Conservation (phyloP, 2,797 vertebrate genomes). For the Oryzias dopingdopingensis region DNA sequence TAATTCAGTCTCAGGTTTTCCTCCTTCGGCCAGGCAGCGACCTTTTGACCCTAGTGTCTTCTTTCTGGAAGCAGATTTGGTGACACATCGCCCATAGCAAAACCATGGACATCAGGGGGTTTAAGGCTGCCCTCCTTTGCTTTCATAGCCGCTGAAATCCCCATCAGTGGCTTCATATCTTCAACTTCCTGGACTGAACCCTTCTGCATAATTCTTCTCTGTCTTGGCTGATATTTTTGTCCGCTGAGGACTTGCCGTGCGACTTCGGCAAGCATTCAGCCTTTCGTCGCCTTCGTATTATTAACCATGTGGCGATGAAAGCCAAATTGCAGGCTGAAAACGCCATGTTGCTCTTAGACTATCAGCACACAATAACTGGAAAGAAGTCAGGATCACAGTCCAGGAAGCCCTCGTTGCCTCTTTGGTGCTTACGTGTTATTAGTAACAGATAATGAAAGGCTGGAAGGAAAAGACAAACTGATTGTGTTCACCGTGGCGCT, state of each 20-base stretch:
- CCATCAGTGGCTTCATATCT: conserved; percentile 18
- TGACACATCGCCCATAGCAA: no score
- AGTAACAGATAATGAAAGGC: conserved; percentile 33
- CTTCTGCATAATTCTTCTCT: conserved; percentile 3
- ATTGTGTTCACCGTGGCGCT: conserved; percentile 12
- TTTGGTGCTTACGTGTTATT: conserved; percentile 28
- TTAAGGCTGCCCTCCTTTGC: conserved; percentile 21
- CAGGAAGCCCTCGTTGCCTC: conserved; percentile 16
- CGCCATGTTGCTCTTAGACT: conserved; percentile 13
- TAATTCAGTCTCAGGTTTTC: not conserved
- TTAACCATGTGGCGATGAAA: conserved; percentile 38
- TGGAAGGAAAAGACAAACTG: conserved; percentile 17
- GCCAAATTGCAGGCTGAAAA: conserved; percentile 43
- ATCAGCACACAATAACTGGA: conserved; percentile 12
- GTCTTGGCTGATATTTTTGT: conserved; percentile 39
- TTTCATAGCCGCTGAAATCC: not conserved
- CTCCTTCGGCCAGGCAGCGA: no score
- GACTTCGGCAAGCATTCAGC: conserved; percentile 10
- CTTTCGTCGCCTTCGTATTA: conserved; percentile 41
- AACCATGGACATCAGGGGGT: no score
- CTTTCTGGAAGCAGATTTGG: no score
- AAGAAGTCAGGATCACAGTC: conserved; percentile 13
- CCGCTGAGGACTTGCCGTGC: conserved; percentile 28
- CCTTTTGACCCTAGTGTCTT: no score
- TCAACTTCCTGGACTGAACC: not conserved